Evolutionary conservation across 2,888 invertebrate species (phyloP), one percentile per base, ranked within the genome.

Genomic region (Prosapia bicincta): DNA sequence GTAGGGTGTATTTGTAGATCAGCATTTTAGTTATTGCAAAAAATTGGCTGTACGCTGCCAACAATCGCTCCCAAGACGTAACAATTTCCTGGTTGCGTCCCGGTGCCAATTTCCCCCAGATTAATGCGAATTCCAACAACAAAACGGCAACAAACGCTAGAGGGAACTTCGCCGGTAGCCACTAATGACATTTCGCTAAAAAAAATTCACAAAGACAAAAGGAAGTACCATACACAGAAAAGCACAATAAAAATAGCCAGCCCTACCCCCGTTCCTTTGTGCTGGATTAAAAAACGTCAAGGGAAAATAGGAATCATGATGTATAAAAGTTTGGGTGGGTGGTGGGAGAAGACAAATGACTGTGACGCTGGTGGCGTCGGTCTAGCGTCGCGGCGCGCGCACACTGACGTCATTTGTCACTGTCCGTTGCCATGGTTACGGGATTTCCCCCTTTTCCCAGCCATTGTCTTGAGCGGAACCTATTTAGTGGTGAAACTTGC

Each of bases 371-470:
- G 72, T 68, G 70, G 70, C 43, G 76, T 54, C 54, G 54, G 54
- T 54, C 73, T 73, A 69, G 73, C 73, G 73, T 73, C 73, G 70
- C 73, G 76, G 73, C 68, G 73, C 43, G 73, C 73, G 76, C 73
- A 54, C 70, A 24, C 70, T 73, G 72, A 72, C 76, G 76, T 76
- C 76, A 76, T 76, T 73, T 72, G 73, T 76, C 76, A 73, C 76
- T 69, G 76, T 67, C 76, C 76, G 76, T 76, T 72, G 70, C 70
- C 66, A 72, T 66, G 73, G 72, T 70, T 70, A 76, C 76, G 66
- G 54, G 54, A 54, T 54, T 54, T 54, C 54, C 54, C 54, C 54
- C 54, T 54, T 54, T 54, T 54, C 26, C 72, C 54, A 69, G 73
- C 67, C 73, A 73, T 68, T 73, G 73, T 73, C 73, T 73, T 73